Percentiles rank a stretch among this genome's conserved stretches.
Evolutionary conservation across 2,797 vertebrate genomes (phyloP).

Genomic region (Gymnoscopelus braueri): DNA sequence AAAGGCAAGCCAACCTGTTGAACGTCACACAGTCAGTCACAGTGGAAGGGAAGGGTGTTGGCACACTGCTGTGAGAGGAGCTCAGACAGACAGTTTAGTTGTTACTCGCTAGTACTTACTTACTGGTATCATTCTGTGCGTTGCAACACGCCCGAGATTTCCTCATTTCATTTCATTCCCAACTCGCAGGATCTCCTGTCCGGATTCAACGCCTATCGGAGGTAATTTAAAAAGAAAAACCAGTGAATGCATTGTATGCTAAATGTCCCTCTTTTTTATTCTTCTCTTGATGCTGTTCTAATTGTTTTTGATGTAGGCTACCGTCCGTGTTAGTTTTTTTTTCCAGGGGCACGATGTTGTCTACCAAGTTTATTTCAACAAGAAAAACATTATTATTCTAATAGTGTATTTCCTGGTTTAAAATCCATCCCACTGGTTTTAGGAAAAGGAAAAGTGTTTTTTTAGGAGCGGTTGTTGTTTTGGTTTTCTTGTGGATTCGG

Average conservation of each 20-base stretch:
- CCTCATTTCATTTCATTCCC: slow-evolving; percentile 6
- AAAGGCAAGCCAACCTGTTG: slow-evolving; percentile 73
- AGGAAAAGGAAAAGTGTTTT: too few species aligned
- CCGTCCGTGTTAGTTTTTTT: too few species aligned
- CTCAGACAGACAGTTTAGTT: too few species aligned
- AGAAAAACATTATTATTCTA: too few species aligned
- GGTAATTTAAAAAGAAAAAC: slow-evolving; percentile 40
- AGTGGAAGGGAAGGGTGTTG: slow-evolving; percentile 60
- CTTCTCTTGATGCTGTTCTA: neutral
- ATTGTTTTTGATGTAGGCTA: too few species aligned
- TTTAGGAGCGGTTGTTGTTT: too few species aligned
- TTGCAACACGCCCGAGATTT: slow-evolving; percentile 11
- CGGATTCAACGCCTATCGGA: slow-evolving; percentile 11
- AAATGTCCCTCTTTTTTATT: neutral
- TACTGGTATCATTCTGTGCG: neutral
- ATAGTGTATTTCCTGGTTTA: too few species aligned
- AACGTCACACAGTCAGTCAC: slow-evolving; percentile 25
- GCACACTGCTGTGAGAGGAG: slow-evolving; percentile 17
- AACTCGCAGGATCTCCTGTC: neutral
- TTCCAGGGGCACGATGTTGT: too few species aligned
- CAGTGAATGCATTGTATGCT: neutral
- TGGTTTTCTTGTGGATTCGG: too few species aligned
- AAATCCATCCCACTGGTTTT: too few species aligned
- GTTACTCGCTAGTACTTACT: too few species aligned
- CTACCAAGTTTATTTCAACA: too few species aligned